Percentiles rank a stretch among this genome's conserved stretches.
Evolutionary conservation across 2,888 invertebrate genomes (phyloP).

Genomic region (Laothoe populi): DNA sequence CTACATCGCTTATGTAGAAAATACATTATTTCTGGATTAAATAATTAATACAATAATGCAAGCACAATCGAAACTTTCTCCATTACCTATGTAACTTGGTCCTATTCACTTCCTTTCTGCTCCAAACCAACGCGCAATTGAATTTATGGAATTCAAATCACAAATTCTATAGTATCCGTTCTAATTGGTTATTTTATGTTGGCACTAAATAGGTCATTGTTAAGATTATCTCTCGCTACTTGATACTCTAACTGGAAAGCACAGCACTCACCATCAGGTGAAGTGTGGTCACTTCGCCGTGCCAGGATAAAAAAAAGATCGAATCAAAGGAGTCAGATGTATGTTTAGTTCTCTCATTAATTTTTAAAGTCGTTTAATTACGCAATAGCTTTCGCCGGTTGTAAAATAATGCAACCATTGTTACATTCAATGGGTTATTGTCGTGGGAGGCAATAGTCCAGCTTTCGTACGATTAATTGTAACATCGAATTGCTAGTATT

Average conservation of each 20-base stretch:
- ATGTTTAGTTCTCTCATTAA: constrained; percentile 75
- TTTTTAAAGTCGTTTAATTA: constrained; percentile 76
- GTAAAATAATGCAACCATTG: constrained; percentile 79
- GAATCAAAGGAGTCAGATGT: constrained; percentile 61
- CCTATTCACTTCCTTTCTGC: constrained; percentile 1
- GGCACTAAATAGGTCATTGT: constrained; percentile 44
- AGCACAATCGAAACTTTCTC: constrained; percentile 12
- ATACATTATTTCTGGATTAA: constrained; percentile 1
- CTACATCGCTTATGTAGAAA: no score
- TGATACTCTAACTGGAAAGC: no score
- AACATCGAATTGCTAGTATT: constrained; percentile 45
- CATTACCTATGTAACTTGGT: not conserved
- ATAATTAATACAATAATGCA: not conserved
- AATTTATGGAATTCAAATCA: not conserved
- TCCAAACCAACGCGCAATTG: not conserved
- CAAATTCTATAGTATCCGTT: not conserved
- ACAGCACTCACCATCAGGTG: no score
- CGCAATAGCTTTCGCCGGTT: constrained; percentile 72
- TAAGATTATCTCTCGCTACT: no score
- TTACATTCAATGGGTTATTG: constrained; percentile 72
- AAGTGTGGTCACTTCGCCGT: no score
- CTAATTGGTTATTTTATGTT: constrained; percentile 13
- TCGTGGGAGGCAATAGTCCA: constrained; percentile 58
- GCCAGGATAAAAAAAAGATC: no score
- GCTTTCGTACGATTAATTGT: constrained; percentile 62